Conservation (phyloP, 1,140 invertebrate species). For the Penaeus vannamei region DNA sequence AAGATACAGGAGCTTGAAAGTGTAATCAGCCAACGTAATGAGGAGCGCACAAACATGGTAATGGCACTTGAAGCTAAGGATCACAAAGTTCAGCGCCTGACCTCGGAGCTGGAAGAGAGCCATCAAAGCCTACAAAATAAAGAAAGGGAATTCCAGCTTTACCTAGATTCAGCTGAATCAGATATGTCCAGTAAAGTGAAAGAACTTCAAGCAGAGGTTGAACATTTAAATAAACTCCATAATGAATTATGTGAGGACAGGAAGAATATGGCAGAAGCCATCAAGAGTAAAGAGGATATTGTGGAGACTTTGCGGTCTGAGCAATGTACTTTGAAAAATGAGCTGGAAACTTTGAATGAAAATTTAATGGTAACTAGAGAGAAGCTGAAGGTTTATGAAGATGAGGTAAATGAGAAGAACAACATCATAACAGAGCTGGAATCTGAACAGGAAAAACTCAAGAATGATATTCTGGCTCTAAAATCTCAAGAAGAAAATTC, state of each 20-base stretch:
- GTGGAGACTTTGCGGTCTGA: neutral
- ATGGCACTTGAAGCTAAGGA: constrained; percentile 35
- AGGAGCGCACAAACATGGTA: neutral
- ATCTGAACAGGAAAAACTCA: constrained; percentile 25
- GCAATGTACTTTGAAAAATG: neutral
- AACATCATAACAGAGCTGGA: neutral
- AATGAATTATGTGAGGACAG: constrained; percentile 49
- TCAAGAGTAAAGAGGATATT: constrained; percentile 9
- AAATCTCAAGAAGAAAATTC: constrained; percentile 20
- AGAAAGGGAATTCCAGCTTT: constrained; percentile 30
- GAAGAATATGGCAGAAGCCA: constrained; percentile 36
- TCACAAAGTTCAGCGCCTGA: constrained; percentile 17
- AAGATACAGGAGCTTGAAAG: constrained; percentile 15
- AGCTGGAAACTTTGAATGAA: too few species aligned
- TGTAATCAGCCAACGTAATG: neutral
- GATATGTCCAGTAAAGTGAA: constrained; percentile 29
- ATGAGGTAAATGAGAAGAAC: neutral
- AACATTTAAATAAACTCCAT: constrained; percentile 38
- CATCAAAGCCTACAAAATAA: constrained; percentile 7
- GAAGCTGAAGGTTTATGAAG: constrained; percentile 13
- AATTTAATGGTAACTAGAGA: too few species aligned
- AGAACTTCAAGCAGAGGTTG: constrained; percentile 40
- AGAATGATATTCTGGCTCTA: neutral
- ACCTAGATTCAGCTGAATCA: neutral
- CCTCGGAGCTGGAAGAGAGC: neutral